A percentile compares a stretch with the other conserved stretches of the same genome.
phyloP scores from a whole-genome alignment of 2,888 invertebrate species.

The Chloroclysta siterata region DNA sequence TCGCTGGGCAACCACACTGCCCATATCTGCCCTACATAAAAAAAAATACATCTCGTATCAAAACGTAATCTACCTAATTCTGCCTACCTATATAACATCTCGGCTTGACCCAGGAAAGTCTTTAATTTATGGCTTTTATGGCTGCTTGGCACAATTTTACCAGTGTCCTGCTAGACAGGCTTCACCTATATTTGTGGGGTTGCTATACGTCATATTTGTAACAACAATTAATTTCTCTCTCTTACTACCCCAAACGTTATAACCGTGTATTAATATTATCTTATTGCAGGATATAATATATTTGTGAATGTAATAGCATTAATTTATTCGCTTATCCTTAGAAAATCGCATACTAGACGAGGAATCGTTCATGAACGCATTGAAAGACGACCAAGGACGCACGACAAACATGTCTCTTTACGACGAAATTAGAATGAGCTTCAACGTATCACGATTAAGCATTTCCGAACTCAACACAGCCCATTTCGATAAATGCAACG shows the following conservation, averaged over 20 bases:
- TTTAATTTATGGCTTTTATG: too few relatives aligned
- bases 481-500: conserved; percentile 45
- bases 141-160: too few relatives aligned
- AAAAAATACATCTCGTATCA: too few relatives aligned
- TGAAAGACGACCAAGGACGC: conserved; percentile 71
- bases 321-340: conserved; percentile 46
- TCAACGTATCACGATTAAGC: conserved; percentile 61
- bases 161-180: too few relatives aligned
- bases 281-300: neutral
- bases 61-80: too few relatives aligned
- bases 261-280: neutral
- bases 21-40: too few relatives aligned
- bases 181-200: too few relatives aligned
- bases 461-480: conserved; percentile 47
- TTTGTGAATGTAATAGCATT: neutral
- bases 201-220: too few relatives aligned
- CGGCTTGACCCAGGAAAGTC: too few relatives aligned
- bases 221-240: too few relatives aligned
- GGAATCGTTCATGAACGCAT: conserved; percentile 67
- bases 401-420: conserved; percentile 72
- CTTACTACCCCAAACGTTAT: neutral
- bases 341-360: conserved; percentile 73
- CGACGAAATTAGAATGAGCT: conserved; percentile 75
- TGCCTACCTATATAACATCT: too few relatives aligned
- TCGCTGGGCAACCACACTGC: too few relatives aligned